Percentiles rank a stretch among this genome's conserved stretches.
Evolutionary conservation across 2,113 vertebrate genomes (phyloP).

Genomic region (Antigone vipio): DNA sequence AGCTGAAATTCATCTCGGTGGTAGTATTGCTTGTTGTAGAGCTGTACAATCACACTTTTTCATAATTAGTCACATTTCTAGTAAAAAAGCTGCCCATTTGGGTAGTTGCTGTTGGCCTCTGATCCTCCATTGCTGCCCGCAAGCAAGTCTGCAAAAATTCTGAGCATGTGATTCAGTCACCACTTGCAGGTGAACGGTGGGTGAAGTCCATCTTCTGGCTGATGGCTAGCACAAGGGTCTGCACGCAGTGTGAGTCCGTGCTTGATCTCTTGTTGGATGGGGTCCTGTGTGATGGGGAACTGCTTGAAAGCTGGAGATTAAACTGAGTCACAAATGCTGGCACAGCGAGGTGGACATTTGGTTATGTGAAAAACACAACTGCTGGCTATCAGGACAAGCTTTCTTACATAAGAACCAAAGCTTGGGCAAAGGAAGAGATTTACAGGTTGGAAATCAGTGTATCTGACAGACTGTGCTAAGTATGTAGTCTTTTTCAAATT

Average conservation of each 20-base stretch:
- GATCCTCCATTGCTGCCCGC: background rate
- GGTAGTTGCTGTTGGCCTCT: background rate
- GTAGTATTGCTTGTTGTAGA: background rate
- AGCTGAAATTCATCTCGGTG: background rate
- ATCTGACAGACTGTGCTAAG: background rate
- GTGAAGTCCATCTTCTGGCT: background rate
- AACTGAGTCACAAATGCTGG: background rate
- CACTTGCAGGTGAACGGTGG: background rate
- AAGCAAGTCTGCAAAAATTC: background rate
- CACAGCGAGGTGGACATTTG: background rate
- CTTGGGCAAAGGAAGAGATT: background rate
- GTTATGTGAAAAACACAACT: background rate
- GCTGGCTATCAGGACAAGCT: background rate
- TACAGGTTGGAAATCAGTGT: background rate
- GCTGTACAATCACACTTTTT: background rate
- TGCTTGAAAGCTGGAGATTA: background rate
- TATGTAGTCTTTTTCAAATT: background rate
- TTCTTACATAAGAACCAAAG: background rate
- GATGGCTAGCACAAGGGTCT: background rate
- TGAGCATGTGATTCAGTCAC: fast-evolving
- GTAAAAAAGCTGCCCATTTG: background rate
- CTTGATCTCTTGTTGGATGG: background rate
- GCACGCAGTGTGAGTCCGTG: fast-evolving
- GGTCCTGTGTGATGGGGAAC: fast-evolving
- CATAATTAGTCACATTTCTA: background rate